Conservation (phyloP, 2,113 vertebrate genomes). For the Microcebus tavaratra region DNA sequence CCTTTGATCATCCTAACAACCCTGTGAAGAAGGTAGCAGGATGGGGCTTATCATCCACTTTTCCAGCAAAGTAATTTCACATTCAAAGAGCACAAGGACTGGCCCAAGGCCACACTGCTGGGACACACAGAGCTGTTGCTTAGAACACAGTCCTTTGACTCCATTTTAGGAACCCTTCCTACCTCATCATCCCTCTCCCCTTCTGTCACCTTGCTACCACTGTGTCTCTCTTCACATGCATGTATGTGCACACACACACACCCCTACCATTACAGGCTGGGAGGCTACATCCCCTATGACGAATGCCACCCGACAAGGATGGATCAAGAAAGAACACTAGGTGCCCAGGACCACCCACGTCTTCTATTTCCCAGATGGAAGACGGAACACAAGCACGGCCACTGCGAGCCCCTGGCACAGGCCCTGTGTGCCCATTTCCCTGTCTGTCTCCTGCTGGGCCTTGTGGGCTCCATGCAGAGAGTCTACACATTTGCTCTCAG, state of each 20-base stretch:
- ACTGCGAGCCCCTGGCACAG: background rate
- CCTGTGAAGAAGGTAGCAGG: background rate
- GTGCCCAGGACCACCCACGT: background rate
- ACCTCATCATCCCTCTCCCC: background rate
- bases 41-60: background rate
- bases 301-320: background rate
- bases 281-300: background rate
- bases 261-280: background rate
- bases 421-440: background rate
- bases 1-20: background rate
- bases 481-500: background rate
- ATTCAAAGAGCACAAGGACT: background rate
- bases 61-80: background rate
- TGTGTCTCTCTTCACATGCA: background rate
- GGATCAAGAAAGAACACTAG: background rate
- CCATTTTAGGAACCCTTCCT: background rate
- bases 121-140: background rate
- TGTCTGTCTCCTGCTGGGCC: background rate
- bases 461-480: background rate
- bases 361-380: background rate
- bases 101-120: background rate
- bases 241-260: rapidly evolving
- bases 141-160: background rate
- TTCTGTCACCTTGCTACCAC: background rate
- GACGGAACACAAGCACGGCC: background rate